Conservation (phyloP, 2,113 vertebrate genomes). For the Chaenogobius annularis region DNA sequence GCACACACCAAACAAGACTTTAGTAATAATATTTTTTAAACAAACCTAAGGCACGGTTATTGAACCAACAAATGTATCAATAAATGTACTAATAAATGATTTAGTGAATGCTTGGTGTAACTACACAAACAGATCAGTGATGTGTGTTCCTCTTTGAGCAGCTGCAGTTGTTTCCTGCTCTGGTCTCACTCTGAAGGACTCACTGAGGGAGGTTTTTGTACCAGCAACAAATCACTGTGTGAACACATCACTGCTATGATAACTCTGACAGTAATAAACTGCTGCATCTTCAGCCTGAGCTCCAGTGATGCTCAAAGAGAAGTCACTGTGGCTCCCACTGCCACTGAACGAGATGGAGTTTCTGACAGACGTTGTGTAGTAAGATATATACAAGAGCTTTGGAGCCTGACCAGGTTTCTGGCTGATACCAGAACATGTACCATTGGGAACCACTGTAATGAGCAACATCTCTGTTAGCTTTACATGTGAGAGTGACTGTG, state of each 20-base stretch:
- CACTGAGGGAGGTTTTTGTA: slow-evolving; percentile 61
- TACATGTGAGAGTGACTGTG: slow-evolving; percentile 26
- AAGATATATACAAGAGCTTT: slow-evolving; percentile 51
- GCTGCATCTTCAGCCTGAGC: slow-evolving; percentile 53
- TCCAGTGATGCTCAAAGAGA: slow-evolving; percentile 55
- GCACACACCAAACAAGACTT: too few relatives aligned
- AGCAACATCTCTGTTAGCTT: neutral
- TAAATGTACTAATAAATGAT: too few relatives aligned
- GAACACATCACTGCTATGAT: neutral
- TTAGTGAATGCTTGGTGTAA: too few relatives aligned
- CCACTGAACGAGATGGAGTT: slow-evolving; percentile 59
- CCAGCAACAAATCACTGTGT: slow-evolving; percentile 56
- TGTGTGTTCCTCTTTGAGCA: slow-evolving; percentile 5
- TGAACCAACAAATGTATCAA: too few relatives aligned
- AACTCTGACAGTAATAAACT: slow-evolving; percentile 50
- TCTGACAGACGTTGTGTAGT: neutral
- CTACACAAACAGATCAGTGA: too few relatives aligned
- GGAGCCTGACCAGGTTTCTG: slow-evolving; percentile 62
- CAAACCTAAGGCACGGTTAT: too few relatives aligned
- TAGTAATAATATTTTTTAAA: too few relatives aligned
- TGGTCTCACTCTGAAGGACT: slow-evolving; percentile 11
- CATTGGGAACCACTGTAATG: neutral
- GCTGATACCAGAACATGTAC: slow-evolving; percentile 44
- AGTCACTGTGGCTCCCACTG: slow-evolving; percentile 46
- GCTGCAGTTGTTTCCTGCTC: slow-evolving; percentile 15